phyloP scores from a whole-genome alignment of 2,113 vertebrate genomes.

The Maylandia zebra region DNA sequence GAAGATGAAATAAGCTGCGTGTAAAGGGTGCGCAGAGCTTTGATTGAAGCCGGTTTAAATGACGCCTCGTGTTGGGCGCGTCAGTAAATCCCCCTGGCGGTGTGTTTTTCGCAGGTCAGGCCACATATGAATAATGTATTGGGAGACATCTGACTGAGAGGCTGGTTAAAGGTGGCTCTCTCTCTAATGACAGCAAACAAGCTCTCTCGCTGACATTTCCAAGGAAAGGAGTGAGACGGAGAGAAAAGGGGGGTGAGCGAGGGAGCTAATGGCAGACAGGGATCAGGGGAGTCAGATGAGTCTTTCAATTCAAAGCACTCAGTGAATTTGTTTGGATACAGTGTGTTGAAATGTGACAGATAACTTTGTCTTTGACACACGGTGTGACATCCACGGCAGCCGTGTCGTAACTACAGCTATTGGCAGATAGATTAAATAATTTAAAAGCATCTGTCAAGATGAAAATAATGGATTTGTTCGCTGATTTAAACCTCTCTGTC shows the following conservation, averaged over 20 bases:
- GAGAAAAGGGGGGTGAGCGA: neutral
- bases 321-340: neutral
- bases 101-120: slow-evolving; percentile 43
- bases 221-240: neutral
- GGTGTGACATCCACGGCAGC: neutral
- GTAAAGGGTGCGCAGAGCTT: slow-evolving; percentile 1
- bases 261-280: neutral
- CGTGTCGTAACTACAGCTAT: neutral
- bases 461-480: neutral
- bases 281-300: neutral
- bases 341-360: slow-evolving; percentile 3
- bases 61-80: slow-evolving; percentile 24
- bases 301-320: neutral
- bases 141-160: slow-evolving; percentile 47
- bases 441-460: neutral
- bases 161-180: slow-evolving; percentile 50
- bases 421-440: neutral
- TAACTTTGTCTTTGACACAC: neutral
- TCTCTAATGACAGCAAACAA: slow-evolving; percentile 55
- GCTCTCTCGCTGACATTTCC: slow-evolving; percentile 46
- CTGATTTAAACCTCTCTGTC: neutral
- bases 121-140: slow-evolving; percentile 62
- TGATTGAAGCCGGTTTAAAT: slow-evolving; percentile 47
- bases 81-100: slow-evolving; percentile 28
- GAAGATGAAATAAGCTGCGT: slow-evolving; percentile 8